Conservation (phyloP, 2,797 vertebrate genomes). For the Eremophila alpestris region DNA sequence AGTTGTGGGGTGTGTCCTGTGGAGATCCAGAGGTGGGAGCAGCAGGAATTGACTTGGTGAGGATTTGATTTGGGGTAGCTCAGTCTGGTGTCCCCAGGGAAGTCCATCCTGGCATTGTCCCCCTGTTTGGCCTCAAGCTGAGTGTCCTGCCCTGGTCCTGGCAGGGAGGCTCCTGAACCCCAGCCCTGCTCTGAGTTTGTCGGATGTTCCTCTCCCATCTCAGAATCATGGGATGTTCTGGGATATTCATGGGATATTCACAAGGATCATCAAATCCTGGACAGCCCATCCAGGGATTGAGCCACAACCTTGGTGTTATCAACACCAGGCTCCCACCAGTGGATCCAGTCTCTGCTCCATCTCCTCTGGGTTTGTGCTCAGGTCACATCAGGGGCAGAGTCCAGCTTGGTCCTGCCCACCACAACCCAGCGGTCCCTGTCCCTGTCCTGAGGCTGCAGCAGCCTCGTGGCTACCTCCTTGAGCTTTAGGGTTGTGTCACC, state of each 20-base stretch:
- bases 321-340: rapidly evolving
- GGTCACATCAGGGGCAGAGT: background rate
- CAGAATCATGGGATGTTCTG: rapidly evolving
- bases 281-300: rapidly evolving
- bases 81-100: background rate
- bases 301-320: background rate
- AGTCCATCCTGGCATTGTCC: background rate
- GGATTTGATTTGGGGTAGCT: background rate
- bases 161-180: background rate
- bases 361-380: background rate
- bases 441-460: background rate
- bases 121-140: background rate
- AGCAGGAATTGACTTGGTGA: background rate
- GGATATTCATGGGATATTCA: background rate
- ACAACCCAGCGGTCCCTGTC: background rate
- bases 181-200: rapidly evolving
- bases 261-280: background rate
- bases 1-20: rapidly evolving
- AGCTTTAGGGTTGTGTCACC: background rate
- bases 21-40: background rate
- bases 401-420: background rate
- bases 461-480: rapidly evolving
- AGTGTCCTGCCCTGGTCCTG: background rate
- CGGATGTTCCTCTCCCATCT: background rate
- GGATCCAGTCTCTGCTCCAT: background rate